Base-by-base conservation (phyloP, 2,113 vertebrate species). In the Colaptes auratus region DNA sequence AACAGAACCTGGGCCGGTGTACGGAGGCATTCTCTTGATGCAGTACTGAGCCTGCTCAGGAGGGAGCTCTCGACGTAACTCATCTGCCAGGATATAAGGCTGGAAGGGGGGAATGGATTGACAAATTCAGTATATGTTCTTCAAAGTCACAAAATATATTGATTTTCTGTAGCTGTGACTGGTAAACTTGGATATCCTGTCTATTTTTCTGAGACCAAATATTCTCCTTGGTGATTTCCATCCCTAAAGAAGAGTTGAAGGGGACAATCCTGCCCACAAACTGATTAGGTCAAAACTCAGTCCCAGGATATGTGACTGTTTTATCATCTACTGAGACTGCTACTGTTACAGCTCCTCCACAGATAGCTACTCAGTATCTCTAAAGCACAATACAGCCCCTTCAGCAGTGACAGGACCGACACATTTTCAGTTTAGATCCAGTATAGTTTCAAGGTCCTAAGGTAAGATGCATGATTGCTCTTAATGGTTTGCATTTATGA, bases 21-120 rank as follows among this genome's bases (percentile, higher is more conserved):
- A 99, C 0, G 97, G 88, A 2, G 98, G 98, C 98, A 99, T 99
- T 76, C 98, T 98, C 93, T 98, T 98, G 95, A 98, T 98, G 95
- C 98, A 99, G 86, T 99, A 99, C 91, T 99, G 98, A 76, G 98
- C 98, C 96, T 99, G 98, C 61, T 98, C 98, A 6, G 98, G 97
- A 61, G 98, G 98, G 82, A 99, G 96, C 92, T 98, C 98, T 52
- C 98, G 97, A 12, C 98, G 98, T 79, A 99, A 92, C 89, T 99
- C 98, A 18, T 98, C 98, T 6, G 98, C 97, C 86, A 98, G 96
- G 95, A 99, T 98, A 28, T 98, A 98, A 5, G 98, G 98, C 98
- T 98, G 96, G 42, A 33, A 90, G 23, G 23, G n/a, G 44, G 12
- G 19, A 93, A 94, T 93, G 12, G 33, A 90, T 81, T 64, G 70